Evolutionary conservation across 2,888 invertebrate genomes (phyloP).

Genomic region (Pediacus dermestoides): DNA sequence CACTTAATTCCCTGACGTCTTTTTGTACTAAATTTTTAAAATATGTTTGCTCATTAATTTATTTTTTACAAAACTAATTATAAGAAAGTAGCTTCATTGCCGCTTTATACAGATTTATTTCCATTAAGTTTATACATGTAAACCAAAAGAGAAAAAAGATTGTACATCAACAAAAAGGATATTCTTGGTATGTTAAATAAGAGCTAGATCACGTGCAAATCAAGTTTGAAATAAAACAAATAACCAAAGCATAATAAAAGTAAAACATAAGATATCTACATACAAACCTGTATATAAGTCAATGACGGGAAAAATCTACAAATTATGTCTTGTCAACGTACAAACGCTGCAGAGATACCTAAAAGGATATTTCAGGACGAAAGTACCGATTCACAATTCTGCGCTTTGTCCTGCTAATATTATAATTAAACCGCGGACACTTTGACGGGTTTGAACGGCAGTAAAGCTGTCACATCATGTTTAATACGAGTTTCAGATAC

Average conservation of each 20-base stretch:
- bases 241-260: conserved; percentile 27
- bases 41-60: no score
- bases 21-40: no score
- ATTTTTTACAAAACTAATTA: no score
- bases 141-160: no score
- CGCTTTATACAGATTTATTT: no score
- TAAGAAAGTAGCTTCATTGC: no score
- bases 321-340: conserved; percentile 41
- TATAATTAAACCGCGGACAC: conserved; percentile 45
- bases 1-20: no score
- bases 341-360: conserved; percentile 28
- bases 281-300: conserved; percentile 40
- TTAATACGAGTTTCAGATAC: conserved; percentile 25
- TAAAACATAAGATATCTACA: conserved; percentile 33
- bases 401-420: conserved; percentile 43
- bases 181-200: no score
- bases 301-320: conserved; percentile 31
- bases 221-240: conserved; percentile 19
- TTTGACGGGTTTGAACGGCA: conserved; percentile 39
- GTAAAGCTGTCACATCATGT: conserved; percentile 41
- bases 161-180: no score
- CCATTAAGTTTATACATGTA: no score
- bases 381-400: conserved; percentile 27
- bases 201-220: conserved; percentile 8
- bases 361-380: conserved; percentile 26